Evolutionary conservation across 2,888 invertebrate genomes (phyloP).

Genomic region (Lissonota sp.): DNA sequence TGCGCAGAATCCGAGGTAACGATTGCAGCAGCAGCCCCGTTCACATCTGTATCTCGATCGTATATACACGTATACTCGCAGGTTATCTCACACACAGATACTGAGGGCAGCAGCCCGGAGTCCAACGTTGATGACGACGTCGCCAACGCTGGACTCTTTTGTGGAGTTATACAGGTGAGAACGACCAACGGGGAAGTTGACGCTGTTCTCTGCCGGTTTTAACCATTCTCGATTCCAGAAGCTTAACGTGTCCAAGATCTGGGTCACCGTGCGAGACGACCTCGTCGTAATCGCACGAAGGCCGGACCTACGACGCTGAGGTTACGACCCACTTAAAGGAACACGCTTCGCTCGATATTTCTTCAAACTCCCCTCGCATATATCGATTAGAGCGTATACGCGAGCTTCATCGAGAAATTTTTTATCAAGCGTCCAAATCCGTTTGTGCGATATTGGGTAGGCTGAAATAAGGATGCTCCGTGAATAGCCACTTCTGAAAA

Average conservation of each 20-base stretch:
- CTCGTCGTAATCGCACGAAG: conserved; percentile 76
- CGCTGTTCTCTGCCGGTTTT: conserved; percentile 35
- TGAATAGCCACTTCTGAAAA: no score
- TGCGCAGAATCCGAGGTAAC: conserved; percentile 84
- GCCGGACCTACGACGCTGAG: conserved; percentile 76
- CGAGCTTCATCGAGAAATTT: no score
- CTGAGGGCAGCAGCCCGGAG: conserved; percentile 46
- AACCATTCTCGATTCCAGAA: conserved; percentile 10
- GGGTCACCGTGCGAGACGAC: conserved; percentile 76
- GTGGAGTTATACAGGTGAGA: conserved; percentile 59
- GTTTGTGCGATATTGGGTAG: no score
- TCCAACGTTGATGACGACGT: conserved; percentile 44
- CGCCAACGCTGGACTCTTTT: conserved; percentile 36
- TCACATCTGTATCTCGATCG: conserved; percentile 23
- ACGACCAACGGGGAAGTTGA: conserved; percentile 28
- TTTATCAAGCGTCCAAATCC: no score
- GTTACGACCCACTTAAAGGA: conserved; percentile 80
- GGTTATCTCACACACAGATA: background rate
- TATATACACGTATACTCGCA: conserved; percentile 10
- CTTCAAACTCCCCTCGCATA: conserved; percentile 70
- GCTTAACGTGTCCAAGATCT: conserved; percentile 72
- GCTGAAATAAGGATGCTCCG: no score
- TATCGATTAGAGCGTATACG: conserved; percentile 48
- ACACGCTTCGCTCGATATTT: conserved; percentile 64
- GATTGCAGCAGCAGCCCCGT: conserved; percentile 79